Conservation (phyloP, 2,797 vertebrate species). For the Phataginus tricuspis region DNA sequence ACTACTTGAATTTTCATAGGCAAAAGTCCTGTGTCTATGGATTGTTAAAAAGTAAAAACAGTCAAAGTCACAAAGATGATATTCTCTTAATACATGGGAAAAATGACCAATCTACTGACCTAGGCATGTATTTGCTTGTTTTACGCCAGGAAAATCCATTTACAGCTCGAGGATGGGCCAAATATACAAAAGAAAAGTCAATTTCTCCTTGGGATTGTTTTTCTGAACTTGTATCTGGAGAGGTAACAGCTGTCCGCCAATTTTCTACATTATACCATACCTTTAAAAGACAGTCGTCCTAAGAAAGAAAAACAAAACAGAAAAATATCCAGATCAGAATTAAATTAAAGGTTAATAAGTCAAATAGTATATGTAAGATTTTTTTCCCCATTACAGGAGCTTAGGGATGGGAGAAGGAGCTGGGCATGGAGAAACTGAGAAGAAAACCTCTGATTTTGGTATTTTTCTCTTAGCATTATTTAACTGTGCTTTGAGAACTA, state of each 20-base stretch:
- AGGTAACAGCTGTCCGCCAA: constrained; percentile 91
- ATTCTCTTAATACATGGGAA: background rate
- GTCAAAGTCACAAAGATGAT: constrained; percentile 44
- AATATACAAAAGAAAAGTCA: constrained; percentile 96
- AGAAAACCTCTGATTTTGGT: constrained; percentile 6
- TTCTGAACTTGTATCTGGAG: constrained; percentile 89
- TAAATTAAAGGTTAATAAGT: constrained; percentile 56
- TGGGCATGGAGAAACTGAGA: background rate
- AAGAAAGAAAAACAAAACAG: background rate
- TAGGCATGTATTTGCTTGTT: constrained; percentile 96
- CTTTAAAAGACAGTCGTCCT: constrained; percentile 98
- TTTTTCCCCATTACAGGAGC: background rate
- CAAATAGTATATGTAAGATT: constrained; percentile 36
- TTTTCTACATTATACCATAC: constrained; percentile 96
- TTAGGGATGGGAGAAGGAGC: background rate
- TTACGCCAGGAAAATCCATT: constrained; percentile 98
- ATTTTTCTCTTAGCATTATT: constrained; percentile 14
- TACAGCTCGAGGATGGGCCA: constrained; percentile 97
- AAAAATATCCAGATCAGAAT: constrained; percentile 57
- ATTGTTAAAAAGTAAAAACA: constrained; percentile 39
- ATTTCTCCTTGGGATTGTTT: constrained; percentile 88
- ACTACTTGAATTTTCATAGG: constrained; percentile 6
- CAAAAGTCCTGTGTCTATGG: background rate
- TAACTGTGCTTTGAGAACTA: background rate
- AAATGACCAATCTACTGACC: constrained; percentile 87